Percentiles rank a stretch among this genome's conserved stretches.
These are phyloP conservation scores for Pseudopleuronectes americanus DNA, from an alignment of 2,797 vertebrate species.

Conservation along the genomic window DNA sequence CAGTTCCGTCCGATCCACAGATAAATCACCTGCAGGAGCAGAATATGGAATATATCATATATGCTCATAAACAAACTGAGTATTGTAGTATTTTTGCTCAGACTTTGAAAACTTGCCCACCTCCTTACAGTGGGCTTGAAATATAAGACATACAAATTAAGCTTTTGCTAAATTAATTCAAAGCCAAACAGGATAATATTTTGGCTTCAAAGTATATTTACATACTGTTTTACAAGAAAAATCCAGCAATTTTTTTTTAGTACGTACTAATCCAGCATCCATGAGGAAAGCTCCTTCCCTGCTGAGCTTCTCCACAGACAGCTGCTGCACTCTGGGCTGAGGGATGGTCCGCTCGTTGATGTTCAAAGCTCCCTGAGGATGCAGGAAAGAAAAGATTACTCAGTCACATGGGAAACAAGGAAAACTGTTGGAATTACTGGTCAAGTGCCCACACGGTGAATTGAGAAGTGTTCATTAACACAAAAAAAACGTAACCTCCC, in stretches of 20 bases:
- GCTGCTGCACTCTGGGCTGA: conserved; percentile 91
- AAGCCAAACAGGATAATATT: no score
- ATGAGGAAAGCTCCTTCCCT: conserved; percentile 94
- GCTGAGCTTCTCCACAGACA: conserved; percentile 94
- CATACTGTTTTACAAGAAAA: no score
- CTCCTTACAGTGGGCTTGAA: background rate
- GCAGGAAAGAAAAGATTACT: conserved; percentile 1
- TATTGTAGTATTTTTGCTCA: background rate
- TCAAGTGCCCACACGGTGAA: no score
- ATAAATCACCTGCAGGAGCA: conserved; percentile 86
- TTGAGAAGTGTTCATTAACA: no score
- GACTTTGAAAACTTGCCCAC: background rate
- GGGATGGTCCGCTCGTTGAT: conserved; percentile 92
- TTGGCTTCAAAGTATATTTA: no score
- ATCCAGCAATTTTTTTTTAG: background rate
- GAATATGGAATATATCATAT: background rate
- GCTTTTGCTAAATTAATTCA: background rate
- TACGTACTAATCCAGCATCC: conserved; percentile 91
- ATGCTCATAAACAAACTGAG: background rate
- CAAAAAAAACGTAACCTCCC: no score
- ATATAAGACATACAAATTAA: background rate
- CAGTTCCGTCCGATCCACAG: conserved; percentile 95
- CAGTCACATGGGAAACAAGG: background rate
- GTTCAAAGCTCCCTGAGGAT: conserved; percentile 89
- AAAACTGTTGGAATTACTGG: background rate